A percentile compares a stretch with the other conserved stretches of the same genome.
Conservation (phyloP, 2,113 vertebrate species). For the Alethe diademata region DNA sequence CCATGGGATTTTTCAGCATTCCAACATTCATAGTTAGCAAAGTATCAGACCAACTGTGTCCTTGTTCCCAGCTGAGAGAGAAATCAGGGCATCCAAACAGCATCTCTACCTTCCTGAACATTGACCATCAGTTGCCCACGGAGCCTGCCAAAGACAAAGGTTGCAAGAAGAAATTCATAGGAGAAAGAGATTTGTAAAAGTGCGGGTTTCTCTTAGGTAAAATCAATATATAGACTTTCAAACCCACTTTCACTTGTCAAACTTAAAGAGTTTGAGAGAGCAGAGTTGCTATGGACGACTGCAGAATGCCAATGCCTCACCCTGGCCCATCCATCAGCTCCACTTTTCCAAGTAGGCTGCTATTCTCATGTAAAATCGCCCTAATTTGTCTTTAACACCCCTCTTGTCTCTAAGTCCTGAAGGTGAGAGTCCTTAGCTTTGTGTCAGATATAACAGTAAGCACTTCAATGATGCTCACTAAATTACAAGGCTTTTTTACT, state of each 20-base stretch:
- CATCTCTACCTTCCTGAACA: not conserved
- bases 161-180: not conserved
- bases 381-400: not conserved
- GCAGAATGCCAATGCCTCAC: not conserved
- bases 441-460: not conserved
- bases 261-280: not conserved
- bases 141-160: not conserved
- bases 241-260: not conserved
- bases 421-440: not conserved
- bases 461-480: not conserved
- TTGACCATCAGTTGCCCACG: not conserved
- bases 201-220: not conserved
- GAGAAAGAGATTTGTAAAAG: not conserved
- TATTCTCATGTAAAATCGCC: not conserved
- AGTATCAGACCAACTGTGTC: not conserved
- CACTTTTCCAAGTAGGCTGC: rapidly evolving
- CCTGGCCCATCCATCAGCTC: not conserved
- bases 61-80: not conserved
- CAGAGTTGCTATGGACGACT: not conserved
- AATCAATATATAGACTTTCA: constrained; percentile 1
- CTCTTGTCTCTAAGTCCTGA: not conserved
- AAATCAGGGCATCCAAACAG: not conserved
- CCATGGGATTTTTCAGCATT: not conserved
- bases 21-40: not conserved
- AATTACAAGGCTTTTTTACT: constrained; percentile 1